Evolutionary conservation across 2,797 vertebrate species (phyloP).

Genomic region (Diplodus puntazzo): DNA sequence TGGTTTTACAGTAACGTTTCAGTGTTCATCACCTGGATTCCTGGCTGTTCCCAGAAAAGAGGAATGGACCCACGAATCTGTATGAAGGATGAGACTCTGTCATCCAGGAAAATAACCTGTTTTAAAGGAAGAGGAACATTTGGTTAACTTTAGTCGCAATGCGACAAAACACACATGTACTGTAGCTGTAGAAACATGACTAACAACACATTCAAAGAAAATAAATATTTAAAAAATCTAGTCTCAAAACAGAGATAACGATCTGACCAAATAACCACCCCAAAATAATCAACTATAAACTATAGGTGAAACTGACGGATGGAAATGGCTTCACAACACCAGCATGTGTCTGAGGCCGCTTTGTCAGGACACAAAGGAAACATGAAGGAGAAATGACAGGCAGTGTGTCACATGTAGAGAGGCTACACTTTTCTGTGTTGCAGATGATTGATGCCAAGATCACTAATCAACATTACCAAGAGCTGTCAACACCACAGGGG

Average conservation of each 20-base stretch:
- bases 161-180: not conserved
- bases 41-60: slow-evolving; percentile 98
- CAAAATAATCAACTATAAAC: not conserved
- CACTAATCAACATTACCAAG: not conserved
- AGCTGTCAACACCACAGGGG: not conserved
- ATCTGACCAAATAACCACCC: not conserved
- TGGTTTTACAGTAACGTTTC: not conserved
- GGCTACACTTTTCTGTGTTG: not conserved
- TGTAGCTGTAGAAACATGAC: not conserved
- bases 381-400: slow-evolving; percentile 15
- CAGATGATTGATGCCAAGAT: not conserved
- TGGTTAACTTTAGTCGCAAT: not conserved
- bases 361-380: slow-evolving; percentile 1
- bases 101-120: slow-evolving; percentile 96
- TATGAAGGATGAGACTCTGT: slow-evolving; percentile 96
- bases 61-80: slow-evolving; percentile 98
- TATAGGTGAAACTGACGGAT: not conserved
- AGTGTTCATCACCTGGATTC: slow-evolving; percentile 90
- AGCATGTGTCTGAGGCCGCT: not conserved
- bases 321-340: not conserved
- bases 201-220: not conserved
- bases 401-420: not conserved
- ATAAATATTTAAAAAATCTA: not conserved
- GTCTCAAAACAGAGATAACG: not conserved
- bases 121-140: slow-evolving; percentile 28